Conservation (phyloP, 2,113 vertebrate genomes). For the Gambusia holbrooki region DNA sequence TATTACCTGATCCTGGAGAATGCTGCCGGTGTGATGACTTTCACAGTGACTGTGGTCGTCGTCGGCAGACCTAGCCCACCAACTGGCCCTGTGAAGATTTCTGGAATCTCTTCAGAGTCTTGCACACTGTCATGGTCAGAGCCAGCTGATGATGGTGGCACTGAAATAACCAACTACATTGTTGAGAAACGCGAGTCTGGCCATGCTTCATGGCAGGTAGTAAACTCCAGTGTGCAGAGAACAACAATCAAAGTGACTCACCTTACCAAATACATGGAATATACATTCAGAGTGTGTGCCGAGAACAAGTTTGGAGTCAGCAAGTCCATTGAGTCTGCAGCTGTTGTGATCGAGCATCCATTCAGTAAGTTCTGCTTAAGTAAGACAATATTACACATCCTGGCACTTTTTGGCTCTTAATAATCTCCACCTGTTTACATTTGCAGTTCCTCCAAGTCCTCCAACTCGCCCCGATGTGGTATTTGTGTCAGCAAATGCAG, state of each 20-base stretch:
- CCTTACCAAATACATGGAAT: slow-evolving; percentile 98
- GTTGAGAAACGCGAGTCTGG: slow-evolving; percentile 97
- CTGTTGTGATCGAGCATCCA: slow-evolving; percentile 94
- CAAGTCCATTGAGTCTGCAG: slow-evolving; percentile 89
- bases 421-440: background rate
- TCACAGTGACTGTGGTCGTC: slow-evolving; percentile 90
- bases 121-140: slow-evolving; percentile 92
- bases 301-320: slow-evolving; percentile 98
- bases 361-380: slow-evolving; percentile 83
- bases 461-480: slow-evolving; percentile 93
- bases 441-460: slow-evolving; percentile 91
- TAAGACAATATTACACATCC: background rate
- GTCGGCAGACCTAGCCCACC: slow-evolving; percentile 91
- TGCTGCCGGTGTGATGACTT: slow-evolving; percentile 90
- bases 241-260: slow-evolving; percentile 96
- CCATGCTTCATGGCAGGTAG: slow-evolving; percentile 93
- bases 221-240: slow-evolving; percentile 97
- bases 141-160: slow-evolving; percentile 92
- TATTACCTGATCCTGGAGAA: slow-evolving; percentile 96
- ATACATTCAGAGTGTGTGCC: slow-evolving; percentile 93
- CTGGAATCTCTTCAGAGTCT: slow-evolving; percentile 92
- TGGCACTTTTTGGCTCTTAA: background rate
- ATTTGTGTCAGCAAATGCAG: slow-evolving; percentile 87
- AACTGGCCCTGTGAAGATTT: slow-evolving; percentile 90
- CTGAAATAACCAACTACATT: slow-evolving; percentile 94